Evolutionary conservation across 2,113 vertebrate genomes (phyloP).

Genomic region (Hemicordylus capensis): DNA sequence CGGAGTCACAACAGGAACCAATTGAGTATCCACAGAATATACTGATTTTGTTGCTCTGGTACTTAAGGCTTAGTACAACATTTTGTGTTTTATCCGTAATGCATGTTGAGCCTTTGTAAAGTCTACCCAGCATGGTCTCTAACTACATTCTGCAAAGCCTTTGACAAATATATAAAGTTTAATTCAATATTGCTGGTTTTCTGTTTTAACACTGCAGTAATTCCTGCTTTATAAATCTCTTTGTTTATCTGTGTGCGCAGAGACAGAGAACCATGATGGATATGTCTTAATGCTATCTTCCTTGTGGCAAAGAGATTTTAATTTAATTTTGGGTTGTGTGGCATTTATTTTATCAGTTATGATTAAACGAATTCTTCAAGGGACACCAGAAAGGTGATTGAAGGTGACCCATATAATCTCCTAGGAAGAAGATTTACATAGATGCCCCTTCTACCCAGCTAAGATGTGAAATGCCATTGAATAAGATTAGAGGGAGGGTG

Average conservation of each 20-base stretch:
- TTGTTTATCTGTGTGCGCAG: slow-evolving; percentile 57
- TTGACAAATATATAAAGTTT: slow-evolving; percentile 58
- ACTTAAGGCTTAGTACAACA: not conserved
- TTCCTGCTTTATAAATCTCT: slow-evolving; percentile 59
- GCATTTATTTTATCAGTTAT: slow-evolving; percentile 61
- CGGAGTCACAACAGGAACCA: not conserved
- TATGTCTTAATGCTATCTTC: slow-evolving; percentile 60
- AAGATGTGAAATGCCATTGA: slow-evolving; percentile 47
- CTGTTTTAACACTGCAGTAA: slow-evolving; percentile 59
- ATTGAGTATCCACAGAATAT: not conserved
- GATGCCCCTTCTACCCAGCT: slow-evolving; percentile 39
- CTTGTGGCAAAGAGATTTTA: slow-evolving; percentile 56
- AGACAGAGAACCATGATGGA: slow-evolving; percentile 54
- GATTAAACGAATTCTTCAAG: slow-evolving; percentile 67
- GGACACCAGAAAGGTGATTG: slow-evolving; percentile 60
- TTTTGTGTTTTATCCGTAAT: not conserved
- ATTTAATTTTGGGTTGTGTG: slow-evolving; percentile 59
- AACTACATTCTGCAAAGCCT: slow-evolving; percentile 44
- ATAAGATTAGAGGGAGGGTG: slow-evolving; percentile 48
- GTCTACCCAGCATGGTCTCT: not conserved
- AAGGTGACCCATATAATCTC: slow-evolving; percentile 66
- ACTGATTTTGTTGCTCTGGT: not conserved
- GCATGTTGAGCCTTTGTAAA: not conserved
- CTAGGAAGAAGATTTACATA: slow-evolving; percentile 54
- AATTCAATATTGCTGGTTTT: slow-evolving; percentile 59